Conservation (phyloP, 1,140 invertebrate species). For the Sinonovacula constricta region DNA sequence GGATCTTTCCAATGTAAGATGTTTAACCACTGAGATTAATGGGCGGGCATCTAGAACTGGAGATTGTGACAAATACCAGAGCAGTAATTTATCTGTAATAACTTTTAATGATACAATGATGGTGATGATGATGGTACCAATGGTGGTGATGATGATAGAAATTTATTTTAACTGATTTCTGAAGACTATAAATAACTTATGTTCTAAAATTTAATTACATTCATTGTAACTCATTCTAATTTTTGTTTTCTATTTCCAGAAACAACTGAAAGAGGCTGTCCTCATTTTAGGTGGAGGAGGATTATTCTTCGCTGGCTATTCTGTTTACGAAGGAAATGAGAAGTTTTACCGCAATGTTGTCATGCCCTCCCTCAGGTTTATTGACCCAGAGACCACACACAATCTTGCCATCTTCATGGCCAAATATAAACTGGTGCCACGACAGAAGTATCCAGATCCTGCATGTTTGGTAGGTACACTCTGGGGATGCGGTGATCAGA, state of each 20-base stretch:
- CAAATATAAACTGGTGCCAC: slow-evolving; percentile 87
- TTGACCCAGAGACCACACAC: slow-evolving; percentile 89
- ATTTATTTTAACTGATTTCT: no score
- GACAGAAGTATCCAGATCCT: slow-evolving; percentile 62
- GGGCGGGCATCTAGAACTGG: no score
- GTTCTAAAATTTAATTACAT: no score
- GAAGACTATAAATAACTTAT: no score
- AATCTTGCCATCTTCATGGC: slow-evolving; percentile 85
- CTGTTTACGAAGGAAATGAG: slow-evolving; percentile 82
- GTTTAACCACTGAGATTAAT: no score
- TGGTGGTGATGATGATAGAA: no score
- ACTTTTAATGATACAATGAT: no score
- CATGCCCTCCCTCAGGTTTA: slow-evolving; percentile 85
- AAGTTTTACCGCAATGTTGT: slow-evolving; percentile 87
- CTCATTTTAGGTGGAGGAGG: slow-evolving; percentile 82
- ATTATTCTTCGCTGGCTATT: slow-evolving; percentile 80
- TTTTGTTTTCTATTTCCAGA: slow-evolving; percentile 78
- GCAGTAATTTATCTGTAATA: no score
- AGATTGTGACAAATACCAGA: no score
- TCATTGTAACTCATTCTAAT: no score
- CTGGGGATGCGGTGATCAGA: slow-evolving; percentile 7
- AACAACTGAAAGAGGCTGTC: slow-evolving; percentile 80
- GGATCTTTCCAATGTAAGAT: no score
- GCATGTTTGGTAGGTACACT: slow-evolving; percentile 66
- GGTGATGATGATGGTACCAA: no score